phyloP scores from a whole-genome alignment of 2,888 invertebrate species.

The Myopa tessellatipennis region DNA sequence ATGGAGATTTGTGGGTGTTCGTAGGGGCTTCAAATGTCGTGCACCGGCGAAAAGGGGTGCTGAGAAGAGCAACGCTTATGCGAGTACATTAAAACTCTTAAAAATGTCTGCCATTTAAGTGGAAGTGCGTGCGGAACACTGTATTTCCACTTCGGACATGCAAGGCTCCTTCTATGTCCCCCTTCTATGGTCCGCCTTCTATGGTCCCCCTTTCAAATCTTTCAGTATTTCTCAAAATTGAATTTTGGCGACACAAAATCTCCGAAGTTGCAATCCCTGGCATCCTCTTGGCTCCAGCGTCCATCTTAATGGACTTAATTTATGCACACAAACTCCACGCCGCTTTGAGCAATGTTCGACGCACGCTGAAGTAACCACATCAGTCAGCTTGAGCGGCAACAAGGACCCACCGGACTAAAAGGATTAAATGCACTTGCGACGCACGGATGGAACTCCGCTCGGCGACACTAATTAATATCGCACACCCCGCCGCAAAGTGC shows the following conservation, averaged over 20 bases:
- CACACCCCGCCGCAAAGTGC: background rate
- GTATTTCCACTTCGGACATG: too few relatives aligned
- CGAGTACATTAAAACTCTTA: too few relatives aligned
- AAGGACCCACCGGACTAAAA: constrained; percentile 27
- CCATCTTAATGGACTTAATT: constrained; percentile 35
- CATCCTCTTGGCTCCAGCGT: constrained; percentile 9
- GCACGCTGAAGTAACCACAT: constrained; percentile 24
- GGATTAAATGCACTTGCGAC: constrained; percentile 37
- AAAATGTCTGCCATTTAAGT: too few relatives aligned
- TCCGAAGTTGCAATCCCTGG: constrained; percentile 13
- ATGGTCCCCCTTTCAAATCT: background rate
- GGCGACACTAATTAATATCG: constrained; percentile 26
- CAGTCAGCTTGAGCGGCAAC: constrained; percentile 26
- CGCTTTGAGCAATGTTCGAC: constrained; percentile 21
- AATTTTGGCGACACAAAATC: constrained; percentile 33
- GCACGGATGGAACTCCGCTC: constrained; percentile 16
- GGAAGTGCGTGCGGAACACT: too few relatives aligned
- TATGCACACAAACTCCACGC: constrained; percentile 34
- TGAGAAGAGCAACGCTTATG: too few relatives aligned
- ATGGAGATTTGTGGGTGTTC: too few relatives aligned
- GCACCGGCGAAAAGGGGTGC: too few relatives aligned
- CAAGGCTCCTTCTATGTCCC: background rate
- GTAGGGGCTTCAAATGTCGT: too few relatives aligned
- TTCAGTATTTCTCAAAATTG: constrained; percentile 19
- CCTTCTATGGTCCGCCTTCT: background rate